phyloP scores from a whole-genome alignment of 2,888 invertebrate genomes.

The Toxonevra muliebris region DNA sequence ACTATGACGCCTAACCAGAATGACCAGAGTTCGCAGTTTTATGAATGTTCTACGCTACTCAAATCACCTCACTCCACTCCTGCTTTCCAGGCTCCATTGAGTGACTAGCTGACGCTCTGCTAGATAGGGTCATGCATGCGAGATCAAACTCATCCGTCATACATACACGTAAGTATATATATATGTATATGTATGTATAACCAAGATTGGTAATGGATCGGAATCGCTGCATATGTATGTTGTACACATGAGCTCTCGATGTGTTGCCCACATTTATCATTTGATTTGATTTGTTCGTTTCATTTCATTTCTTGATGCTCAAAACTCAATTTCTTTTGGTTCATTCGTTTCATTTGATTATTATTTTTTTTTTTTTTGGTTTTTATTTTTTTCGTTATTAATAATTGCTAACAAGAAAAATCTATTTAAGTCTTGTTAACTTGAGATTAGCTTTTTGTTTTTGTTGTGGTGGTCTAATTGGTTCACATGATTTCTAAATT shows the following conservation, averaged over 20 bases:
- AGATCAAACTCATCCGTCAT: slow-evolving; percentile 64
- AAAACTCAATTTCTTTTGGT: slow-evolving; percentile 28
- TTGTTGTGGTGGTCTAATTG: slow-evolving; percentile 43
- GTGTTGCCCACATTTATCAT: slow-evolving; percentile 52
- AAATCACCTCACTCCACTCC: too few relatives aligned
- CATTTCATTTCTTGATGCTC: too few relatives aligned
- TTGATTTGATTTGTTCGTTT: slow-evolving; percentile 56
- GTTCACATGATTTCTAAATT: slow-evolving; percentile 59
- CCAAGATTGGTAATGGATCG: slow-evolving; percentile 2
- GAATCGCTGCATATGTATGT: neutral
- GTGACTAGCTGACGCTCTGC: too few relatives aligned
- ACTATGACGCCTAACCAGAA: too few relatives aligned
- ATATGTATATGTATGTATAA: too few relatives aligned
- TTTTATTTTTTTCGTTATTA: neutral
- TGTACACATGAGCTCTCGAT: neutral
- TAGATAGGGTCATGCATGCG: slow-evolving; percentile 56
- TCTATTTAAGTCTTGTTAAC: slow-evolving; percentile 37
- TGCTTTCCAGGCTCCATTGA: too few relatives aligned
- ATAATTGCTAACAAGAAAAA: slow-evolving; percentile 33
- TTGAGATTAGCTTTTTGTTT: too few relatives aligned
- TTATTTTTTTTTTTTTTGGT: neutral
- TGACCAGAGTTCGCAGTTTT: too few relatives aligned
- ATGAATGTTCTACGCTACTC: too few relatives aligned
- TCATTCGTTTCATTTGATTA: slow-evolving; percentile 14
- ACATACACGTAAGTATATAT: too few relatives aligned